Evolutionary conservation across 2,113 vertebrate species (phyloP), one percentile per base, ranked within the genome.

Genomic region (Panurus biarmicus): DNA sequence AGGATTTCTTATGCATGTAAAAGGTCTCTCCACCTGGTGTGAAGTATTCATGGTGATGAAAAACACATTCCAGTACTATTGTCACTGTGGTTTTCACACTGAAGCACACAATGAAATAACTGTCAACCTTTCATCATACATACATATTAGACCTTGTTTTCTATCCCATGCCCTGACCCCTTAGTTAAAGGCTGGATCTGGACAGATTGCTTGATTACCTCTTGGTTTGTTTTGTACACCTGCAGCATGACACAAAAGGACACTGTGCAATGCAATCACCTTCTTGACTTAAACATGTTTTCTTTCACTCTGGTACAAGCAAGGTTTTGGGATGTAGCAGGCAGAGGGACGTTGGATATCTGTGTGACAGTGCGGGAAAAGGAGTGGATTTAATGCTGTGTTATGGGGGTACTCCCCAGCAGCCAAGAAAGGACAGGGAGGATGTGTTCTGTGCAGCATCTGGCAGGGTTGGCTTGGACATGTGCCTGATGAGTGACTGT

Each of bases 21-120:
- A 62, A 88, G 61, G 47, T 44, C 60, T 42, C 40, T 92, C 56
- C 83, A 64, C 53, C 71, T 78, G 56, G 38, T 0, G 0, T 53
- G 35, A 93, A 76, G 18, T 51, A 62, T 60, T 92, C 0, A 0
- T 28, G 35, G 38, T 77, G 60, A 74, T 1, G 1, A 79, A 88
- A 73, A 94, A 11, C 18, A 58, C 79, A 62, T 94, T 95, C 95
- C 82, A 38, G 22, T 79, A 20, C 51, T 38, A 42, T 54, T 79
- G 62, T 91, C 38, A 21, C 51, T 29, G 66, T 53, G 74, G 28
- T 91, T 96, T 94, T 90, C 81, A 79, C 58, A 76, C 85, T 66
- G 64, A 58, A 80, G 60, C 42, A 58, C 64, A 80, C 47, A 77
- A 80, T 85, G 50, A 90, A 93, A 62, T 85, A 76, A 76, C 67